Base-by-base conservation (phyloP, 2,888 invertebrate species). In the Callimorpha dominula region DNA sequence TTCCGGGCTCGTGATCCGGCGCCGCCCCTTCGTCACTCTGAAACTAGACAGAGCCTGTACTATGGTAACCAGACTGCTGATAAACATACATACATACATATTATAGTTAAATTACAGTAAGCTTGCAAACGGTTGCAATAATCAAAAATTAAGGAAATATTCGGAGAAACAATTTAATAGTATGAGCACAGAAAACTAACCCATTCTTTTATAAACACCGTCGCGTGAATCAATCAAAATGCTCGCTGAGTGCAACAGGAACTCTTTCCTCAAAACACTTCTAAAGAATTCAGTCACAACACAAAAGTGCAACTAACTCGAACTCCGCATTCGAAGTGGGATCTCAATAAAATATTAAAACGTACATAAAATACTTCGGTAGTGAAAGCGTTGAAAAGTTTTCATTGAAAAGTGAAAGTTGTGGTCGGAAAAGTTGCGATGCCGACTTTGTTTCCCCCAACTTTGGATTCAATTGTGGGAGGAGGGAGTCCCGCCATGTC, bases 341-440 rank as follows among this genome's bases (percentile, higher is more conserved):
- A 62, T 73, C 70, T 80, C 78, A 82, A 79, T 80, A 78, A 80
- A 81, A 78, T 77, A 72, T 74, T 78, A 77, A 81, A 80, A 78
- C 73, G 73, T 78, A 85, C 76, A 84, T 88, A 89, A 88, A 86
- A 81, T 83, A 87, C 85, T 81, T 85, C 80, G 84, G 87, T 86
- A 91, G 93, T 74, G 94, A 94, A 91, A 94, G 94, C 91, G 89
- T 82, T 89, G 85, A 87, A 91, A 94, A 94, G 90, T 93, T 95
- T 90, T 82, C 90, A 86, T 77, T 82, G 87, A 88, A 94, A 91
- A 95, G 94, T 86, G 93, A 95, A 90, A 95, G 93, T 91, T 84
- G 76, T 71, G 88, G 87, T 90, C 86, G 91, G 87, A 88, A 92
- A 95, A 94, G 92, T 95, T 94, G 88, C 83, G 85, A 82, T 82